Percentiles rank a stretch among this genome's conserved stretches.
phyloP scores from a whole-genome alignment of 2,113 vertebrate genomes.

The Charina bottae region DNA sequence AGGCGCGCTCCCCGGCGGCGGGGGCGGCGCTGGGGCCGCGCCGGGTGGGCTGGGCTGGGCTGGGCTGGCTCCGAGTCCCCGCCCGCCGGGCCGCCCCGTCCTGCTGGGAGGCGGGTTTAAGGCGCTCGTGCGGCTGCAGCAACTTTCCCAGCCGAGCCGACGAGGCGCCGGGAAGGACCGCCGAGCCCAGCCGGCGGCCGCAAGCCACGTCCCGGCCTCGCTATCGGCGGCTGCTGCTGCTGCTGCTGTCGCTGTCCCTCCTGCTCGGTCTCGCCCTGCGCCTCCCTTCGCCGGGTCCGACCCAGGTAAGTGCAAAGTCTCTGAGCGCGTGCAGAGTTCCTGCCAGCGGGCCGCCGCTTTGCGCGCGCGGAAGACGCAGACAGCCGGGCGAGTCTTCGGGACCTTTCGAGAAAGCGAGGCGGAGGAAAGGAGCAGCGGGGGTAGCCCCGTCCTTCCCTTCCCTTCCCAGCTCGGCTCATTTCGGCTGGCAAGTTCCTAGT shows the following conservation, averaged over 20 bases:
- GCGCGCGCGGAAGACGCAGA: not conserved
- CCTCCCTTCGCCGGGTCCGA: not conserved
- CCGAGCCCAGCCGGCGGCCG: not conserved
- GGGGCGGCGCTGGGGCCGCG: too few species aligned
- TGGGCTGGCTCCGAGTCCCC: slow-evolving; percentile 32
- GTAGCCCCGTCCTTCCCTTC: not conserved
- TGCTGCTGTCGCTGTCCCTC: not conserved
- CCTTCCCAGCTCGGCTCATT: not conserved
- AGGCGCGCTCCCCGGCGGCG: not conserved
- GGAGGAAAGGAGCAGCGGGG: not conserved
- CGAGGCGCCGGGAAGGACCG: slow-evolving; percentile 35
- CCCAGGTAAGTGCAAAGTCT: not conserved
- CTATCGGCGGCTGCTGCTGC: not conserved
- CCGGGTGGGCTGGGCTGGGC: not conserved
- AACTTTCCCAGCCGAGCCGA: slow-evolving; percentile 68
- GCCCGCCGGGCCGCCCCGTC: slow-evolving; percentile 55
- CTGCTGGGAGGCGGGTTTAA: slow-evolving; percentile 70
- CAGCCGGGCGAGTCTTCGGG: not conserved
- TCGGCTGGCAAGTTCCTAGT: not conserved
- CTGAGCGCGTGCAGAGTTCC: slow-evolving; percentile 18
- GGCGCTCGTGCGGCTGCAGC: slow-evolving; percentile 67
- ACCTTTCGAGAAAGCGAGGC: not conserved
- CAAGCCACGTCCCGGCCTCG: not conserved
- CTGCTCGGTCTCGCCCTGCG: not conserved
- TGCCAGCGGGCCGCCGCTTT: not conserved